phyloP scores from a whole-genome alignment of 1,140 invertebrate genomes.

The Globodera rostochiensis region DNA sequence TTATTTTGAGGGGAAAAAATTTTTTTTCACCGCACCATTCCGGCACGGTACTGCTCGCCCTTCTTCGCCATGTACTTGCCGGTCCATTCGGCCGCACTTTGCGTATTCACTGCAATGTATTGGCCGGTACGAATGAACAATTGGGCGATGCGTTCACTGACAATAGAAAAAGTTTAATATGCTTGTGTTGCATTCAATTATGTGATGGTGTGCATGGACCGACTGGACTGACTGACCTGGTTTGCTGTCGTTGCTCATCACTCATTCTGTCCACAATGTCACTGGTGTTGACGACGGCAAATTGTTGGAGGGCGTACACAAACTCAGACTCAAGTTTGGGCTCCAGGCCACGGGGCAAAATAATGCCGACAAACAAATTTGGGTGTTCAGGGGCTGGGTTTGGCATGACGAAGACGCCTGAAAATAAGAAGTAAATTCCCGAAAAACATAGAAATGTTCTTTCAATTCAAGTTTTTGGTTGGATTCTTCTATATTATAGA shows the following conservation, averaged over 20 bases:
- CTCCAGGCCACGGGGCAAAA: slow-evolving; percentile 43
- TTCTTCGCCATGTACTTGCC: slow-evolving; percentile 36
- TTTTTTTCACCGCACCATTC: slow-evolving; percentile 11
- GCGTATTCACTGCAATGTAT: slow-evolving; percentile 31
- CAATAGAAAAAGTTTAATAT: slow-evolving; percentile 7
- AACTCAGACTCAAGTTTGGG: slow-evolving; percentile 44
- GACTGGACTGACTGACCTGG: neutral
- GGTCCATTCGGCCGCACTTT: slow-evolving; percentile 32
- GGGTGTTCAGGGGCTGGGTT: slow-evolving; percentile 52
- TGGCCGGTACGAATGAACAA: slow-evolving; percentile 32
- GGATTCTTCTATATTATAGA: too few relatives aligned
- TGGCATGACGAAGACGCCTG: slow-evolving; percentile 50
- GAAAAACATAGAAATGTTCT: too few relatives aligned
- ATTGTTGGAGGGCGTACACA: slow-evolving; percentile 39
- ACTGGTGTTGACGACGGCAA: slow-evolving; percentile 34
- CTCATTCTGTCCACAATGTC: slow-evolving; percentile 41
- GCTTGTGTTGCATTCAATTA: neutral
- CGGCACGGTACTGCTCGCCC: slow-evolving; percentile 39
- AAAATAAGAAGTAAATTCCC: too few relatives aligned
- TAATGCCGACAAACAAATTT: slow-evolving; percentile 53
- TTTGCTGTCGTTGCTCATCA: slow-evolving; percentile 35
- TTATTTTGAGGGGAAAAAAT: too few relatives aligned
- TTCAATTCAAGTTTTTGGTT: too few relatives aligned
- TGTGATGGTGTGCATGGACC: neutral
- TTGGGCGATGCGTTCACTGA: slow-evolving; percentile 32